A percentile compares a stretch with the other conserved stretches of the same genome.
Evolutionary conservation across 2,797 vertebrate species (phyloP).

Genomic region (Serranus cabrilla): DNA sequence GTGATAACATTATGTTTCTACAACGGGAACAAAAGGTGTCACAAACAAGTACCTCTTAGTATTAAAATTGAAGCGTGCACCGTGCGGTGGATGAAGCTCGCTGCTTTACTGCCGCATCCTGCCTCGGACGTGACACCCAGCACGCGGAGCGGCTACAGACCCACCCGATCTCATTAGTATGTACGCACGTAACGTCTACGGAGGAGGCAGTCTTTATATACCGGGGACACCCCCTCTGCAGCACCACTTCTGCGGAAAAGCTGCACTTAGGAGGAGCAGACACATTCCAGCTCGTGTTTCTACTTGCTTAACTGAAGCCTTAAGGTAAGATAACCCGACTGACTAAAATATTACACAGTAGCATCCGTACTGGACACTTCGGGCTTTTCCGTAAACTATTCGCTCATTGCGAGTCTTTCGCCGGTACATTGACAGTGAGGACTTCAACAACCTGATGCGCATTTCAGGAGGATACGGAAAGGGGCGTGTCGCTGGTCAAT

Average conservation of each 20-base stretch:
- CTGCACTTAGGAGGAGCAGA: conserved; percentile 29
- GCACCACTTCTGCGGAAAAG: conserved; percentile 69
- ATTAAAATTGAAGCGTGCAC: neutral
- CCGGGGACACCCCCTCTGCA: neutral
- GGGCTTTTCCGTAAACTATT: rapidly evolving
- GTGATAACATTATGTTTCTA: neutral
- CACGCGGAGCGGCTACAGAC: conserved; percentile 46
- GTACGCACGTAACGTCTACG: conserved; percentile 3
- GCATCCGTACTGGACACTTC: rapidly evolving
- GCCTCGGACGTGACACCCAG: conserved; percentile 74
- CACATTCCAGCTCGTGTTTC: conserved; percentile 56
- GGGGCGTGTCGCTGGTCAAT: neutral
- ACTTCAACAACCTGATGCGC: conserved; percentile 9
- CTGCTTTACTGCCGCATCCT: conserved; percentile 42
- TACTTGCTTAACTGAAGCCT: conserved; percentile 8
- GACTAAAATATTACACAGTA: rapidly evolving
- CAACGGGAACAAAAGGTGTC: neutral
- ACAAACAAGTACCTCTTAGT: no score
- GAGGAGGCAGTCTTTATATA: conserved; percentile 73
- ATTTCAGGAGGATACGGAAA: neutral
- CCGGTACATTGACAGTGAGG: no score
- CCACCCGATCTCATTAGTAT: conserved; percentile 44
- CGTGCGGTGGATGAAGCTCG: neutral
- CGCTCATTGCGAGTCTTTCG: rapidly evolving
- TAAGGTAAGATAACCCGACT: conserved; percentile 53